Evolutionary conservation across 2,797 vertebrate species (phyloP).

Genomic region (Trachurus trachurus): DNA sequence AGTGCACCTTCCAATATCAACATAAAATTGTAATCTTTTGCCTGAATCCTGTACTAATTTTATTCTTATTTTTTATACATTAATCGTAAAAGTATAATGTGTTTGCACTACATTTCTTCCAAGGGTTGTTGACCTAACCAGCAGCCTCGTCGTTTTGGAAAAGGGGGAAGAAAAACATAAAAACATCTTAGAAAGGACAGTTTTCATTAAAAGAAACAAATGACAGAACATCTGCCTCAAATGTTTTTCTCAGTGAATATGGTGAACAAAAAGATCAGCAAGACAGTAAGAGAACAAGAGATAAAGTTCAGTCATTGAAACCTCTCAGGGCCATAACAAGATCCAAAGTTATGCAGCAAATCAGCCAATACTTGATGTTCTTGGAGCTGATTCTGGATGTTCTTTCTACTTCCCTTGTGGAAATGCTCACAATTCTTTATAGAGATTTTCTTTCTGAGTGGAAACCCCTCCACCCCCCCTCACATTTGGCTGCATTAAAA

Average conservation of each 20-base stretch:
- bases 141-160: neutral
- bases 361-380: conserved; percentile 56
- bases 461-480: neutral
- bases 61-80: neutral
- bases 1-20: neutral
- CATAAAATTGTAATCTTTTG: neutral
- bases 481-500: conserved; percentile 39
- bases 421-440: conserved; percentile 51
- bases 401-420: conserved; percentile 40
- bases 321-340: conserved; percentile 48
- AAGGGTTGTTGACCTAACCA: neutral
- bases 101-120: neutral
- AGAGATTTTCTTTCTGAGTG: conserved; percentile 24
- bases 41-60: neutral
- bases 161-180: neutral
- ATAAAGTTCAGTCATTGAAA: conserved; percentile 54
- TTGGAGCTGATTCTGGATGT: conserved; percentile 34
- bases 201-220: conserved; percentile 22
- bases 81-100: neutral
- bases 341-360: conserved; percentile 52
- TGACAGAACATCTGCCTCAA: conserved; percentile 35
- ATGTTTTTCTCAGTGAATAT: conserved; percentile 27
- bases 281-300: conserved; percentile 50
- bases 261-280: conserved; percentile 33
- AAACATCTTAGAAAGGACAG: neutral